Base-by-base conservation (phyloP, 2,888 invertebrate genomes). In the Tryphoninae sp. region DNA sequence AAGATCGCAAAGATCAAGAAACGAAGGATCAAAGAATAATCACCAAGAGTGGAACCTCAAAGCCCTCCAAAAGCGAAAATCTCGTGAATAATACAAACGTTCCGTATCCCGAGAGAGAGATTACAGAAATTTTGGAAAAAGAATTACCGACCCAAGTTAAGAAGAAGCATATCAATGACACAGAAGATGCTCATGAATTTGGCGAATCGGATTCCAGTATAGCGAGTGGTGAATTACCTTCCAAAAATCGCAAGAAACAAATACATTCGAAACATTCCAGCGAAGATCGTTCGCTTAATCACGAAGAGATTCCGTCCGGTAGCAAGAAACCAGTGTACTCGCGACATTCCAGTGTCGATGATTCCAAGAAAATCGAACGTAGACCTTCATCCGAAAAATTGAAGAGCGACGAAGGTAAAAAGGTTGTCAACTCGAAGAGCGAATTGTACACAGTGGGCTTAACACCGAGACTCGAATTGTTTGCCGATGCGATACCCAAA, bases 401-500 rank as follows among this genome's bases (percentile, higher is more conserved):
- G 26, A 80, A 81, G 42, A 80, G 64, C 19, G 84, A 81, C 42
- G 87, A 86, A 49, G 71, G 68, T 13, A 87, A 85, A 26, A 90
- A 87, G 33, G 85, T 86, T 9, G 79, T 86, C 0, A 88, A 88
- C 82, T 84, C 87, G 0, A 89, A 89, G 33, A 86, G 84, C 67
- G 91, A 91, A 73, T 78, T 91, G 42, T 91, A 91, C 62, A 87
- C 88, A 0, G 88, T 92, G 7, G 91, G 87, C 23, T 85, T 91
- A 2, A 91, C 92, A 3, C 91, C 92, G 2, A 86, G 92, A 77
- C 81, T 92, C 49, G 91, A 91, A 79, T 76, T 92, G 16, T 92
- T 92, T 72, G 92, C 91, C 6, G 91, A 92, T 72, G 87, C 89
- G 0, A 91, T 92, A 79, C 91, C 91, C 0, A 91, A 91, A 83